Base-by-base conservation (phyloP, 2,113 vertebrate species). In the Coturnix japonica region DNA sequence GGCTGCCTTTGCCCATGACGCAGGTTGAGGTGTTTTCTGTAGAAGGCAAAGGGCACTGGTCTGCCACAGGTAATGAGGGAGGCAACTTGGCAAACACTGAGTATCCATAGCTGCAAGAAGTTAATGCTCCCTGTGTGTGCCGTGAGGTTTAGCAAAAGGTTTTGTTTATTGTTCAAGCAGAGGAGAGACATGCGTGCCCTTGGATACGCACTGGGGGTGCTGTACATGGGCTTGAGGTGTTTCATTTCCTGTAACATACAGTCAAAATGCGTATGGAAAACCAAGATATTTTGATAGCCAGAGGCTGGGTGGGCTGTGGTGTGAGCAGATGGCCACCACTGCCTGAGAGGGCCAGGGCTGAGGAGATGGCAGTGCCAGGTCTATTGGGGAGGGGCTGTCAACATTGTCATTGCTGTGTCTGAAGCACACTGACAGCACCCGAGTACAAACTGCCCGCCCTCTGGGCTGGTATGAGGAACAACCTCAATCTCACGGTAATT, bases 281-380 rank as follows among this genome's bases (percentile, higher is more conserved):
- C 31, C 31, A 9, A 1, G 2, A 6, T 16, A 15, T 28, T 54
- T 57, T 91, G 66, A 71, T 91, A 83, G 37, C 77, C 4, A 7
- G 47, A 70, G 91, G 81, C 81, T 77, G 59, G 63, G 18, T 18
- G 30, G 83, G 37, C 76, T 6, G 6, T n/a, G 19, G 18, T 31
- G 54, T 20, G 47, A 91, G 81, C 78, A 59, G 97, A 98, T 95
- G 95, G 85, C 90, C 98, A 96, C 98, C 98, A 98, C 95, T 87
- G 94, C 41, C 66, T 33, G 3, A 0, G 37, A 76, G 41, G 87
- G 67, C 41, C 20, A 82, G 82, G 89, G 81, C 83, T 83, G 85
- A 61, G 35, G 37, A 51, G 49, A 25, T 47, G 37, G 37, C 60
- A 63, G 60, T 37, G 20, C 35, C 17, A 39, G 14, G 51, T 51